Conservation (phyloP, 2,113 vertebrate species). For the Naja naja region DNA sequence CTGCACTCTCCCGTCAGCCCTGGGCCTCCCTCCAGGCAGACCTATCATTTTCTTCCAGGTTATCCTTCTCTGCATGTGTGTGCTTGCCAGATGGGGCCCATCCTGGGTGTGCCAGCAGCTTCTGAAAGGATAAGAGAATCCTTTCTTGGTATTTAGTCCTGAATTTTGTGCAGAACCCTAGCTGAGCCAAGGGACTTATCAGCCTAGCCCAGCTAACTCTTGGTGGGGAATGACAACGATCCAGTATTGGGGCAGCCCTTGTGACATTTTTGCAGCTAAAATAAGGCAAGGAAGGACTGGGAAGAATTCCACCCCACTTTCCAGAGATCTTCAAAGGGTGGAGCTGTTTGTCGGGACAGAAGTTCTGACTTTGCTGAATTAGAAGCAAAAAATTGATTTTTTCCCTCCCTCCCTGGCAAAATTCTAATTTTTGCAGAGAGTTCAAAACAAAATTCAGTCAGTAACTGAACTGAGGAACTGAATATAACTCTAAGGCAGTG, state of each 20-base stretch:
- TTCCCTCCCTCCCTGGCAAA: not conserved
- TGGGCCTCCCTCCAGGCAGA: not conserved
- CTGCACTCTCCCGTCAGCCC: not conserved
- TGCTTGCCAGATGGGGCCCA: constrained; percentile 4
- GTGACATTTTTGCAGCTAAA: too few species aligned
- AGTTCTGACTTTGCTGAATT: not conserved
- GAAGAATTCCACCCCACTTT: not conserved
- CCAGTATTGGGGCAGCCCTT: not conserved
- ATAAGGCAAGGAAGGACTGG: not conserved
- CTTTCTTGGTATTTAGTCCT: not conserved
- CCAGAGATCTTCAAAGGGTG: not conserved
- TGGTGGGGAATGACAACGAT: not conserved
- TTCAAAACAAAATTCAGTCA: not conserved
- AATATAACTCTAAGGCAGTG: not conserved
- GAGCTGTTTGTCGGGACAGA: not conserved
- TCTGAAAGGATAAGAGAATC: not conserved
- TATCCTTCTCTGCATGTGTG: not conserved
- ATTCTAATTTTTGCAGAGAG: not conserved
- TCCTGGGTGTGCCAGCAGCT: constrained; percentile 11
- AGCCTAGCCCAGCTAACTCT: not conserved
- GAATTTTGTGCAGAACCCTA: not conserved
- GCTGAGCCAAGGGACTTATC: constrained; percentile 1
- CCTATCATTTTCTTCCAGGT: constrained; percentile 9
- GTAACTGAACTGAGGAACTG: not conserved
- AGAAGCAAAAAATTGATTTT: not conserved